Evolutionary conservation across 92 coral and sea anemone genomes (phyloP).

Genomic region (Palythoa caribaeorum): DNA sequence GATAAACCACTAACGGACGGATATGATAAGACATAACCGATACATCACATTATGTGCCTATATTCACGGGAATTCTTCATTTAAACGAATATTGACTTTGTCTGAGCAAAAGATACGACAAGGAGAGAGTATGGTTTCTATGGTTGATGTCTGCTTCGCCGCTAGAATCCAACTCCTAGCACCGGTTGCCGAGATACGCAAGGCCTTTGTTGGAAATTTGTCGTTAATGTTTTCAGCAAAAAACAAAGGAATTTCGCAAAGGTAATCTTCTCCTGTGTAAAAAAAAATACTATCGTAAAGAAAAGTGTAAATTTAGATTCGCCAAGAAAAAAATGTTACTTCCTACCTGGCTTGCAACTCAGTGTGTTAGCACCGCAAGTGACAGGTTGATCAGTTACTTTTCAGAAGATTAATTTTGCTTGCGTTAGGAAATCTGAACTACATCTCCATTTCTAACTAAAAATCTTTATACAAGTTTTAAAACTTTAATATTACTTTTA

Average conservation of each 20-base stretch:
- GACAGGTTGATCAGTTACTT: constrained; percentile 7
- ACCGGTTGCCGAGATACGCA: constrained; percentile 42
- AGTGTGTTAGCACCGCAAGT: background rate
- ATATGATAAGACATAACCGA: constrained; percentile 70
- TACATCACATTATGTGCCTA: constrained; percentile 64
- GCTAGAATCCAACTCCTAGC: constrained; percentile 40
- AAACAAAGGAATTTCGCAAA: constrained; percentile 49
- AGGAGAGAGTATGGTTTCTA: constrained; percentile 28
- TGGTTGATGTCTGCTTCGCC: constrained; percentile 33
- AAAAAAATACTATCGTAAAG: background rate
- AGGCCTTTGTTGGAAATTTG: constrained; percentile 44
- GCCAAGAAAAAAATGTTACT: background rate
- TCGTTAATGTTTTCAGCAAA: constrained; percentile 35
- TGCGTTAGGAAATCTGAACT: background rate
- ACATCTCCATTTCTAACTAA: background rate
- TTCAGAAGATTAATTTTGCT: background rate
- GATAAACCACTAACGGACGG: constrained; percentile 76
- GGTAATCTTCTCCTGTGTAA: constrained; percentile 25
- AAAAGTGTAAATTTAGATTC: background rate
- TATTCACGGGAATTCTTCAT: constrained; percentile 72
- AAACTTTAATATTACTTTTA: background rate
- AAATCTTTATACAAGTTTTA: background rate
- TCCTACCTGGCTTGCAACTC: background rate
- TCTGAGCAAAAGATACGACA: constrained; percentile 25
- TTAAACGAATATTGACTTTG: constrained; percentile 82